A percentile compares a stretch with the other conserved stretches of the same genome.
phyloP scores from a whole-genome alignment of 2,797 vertebrate species.

The Denticeps clupeoides region DNA sequence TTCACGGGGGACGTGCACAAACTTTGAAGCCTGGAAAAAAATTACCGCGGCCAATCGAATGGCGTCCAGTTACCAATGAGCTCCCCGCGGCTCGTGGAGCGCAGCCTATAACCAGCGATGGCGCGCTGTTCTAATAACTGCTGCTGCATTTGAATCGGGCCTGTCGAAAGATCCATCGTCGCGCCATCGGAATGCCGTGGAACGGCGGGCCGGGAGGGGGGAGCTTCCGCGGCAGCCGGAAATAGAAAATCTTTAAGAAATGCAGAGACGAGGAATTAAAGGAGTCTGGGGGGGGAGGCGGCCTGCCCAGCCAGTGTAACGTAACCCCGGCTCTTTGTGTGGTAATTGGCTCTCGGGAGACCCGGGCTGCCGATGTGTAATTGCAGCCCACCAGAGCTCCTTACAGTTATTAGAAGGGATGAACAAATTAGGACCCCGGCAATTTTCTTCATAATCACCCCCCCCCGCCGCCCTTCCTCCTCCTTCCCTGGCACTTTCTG shows the following conservation, averaged over 20 bases:
- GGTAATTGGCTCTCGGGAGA: slow-evolving; percentile 62
- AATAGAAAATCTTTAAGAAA: background rate
- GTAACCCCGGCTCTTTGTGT: slow-evolving; percentile 30
- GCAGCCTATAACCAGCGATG: too few relatives aligned
- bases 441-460: slow-evolving; percentile 33
- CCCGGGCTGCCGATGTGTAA: too few relatives aligned
- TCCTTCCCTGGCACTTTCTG: background rate
- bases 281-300: background rate
- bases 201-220: too few relatives aligned
- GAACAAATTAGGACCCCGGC: slow-evolving; percentile 34
- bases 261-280: background rate
- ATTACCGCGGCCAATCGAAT: too few relatives aligned
- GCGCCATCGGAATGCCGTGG: too few relatives aligned
- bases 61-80: slow-evolving; percentile 8
- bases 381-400: slow-evolving; percentile 47
- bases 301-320: slow-evolving; percentile 16
- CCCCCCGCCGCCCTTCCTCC: background rate
- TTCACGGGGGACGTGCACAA: too few relatives aligned
- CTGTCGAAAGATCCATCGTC: too few relatives aligned
- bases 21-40: too few relatives aligned
- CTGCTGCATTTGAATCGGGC: too few relatives aligned
- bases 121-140: too few relatives aligned
- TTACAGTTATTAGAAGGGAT: slow-evolving; percentile 54
- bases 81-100: background rate
- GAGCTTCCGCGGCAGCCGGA: too few relatives aligned